Percentiles rank a stretch among this genome's conserved stretches.
Conservation (phyloP, 2,113 vertebrate genomes). For the Hemibagrus wyckioides region DNA sequence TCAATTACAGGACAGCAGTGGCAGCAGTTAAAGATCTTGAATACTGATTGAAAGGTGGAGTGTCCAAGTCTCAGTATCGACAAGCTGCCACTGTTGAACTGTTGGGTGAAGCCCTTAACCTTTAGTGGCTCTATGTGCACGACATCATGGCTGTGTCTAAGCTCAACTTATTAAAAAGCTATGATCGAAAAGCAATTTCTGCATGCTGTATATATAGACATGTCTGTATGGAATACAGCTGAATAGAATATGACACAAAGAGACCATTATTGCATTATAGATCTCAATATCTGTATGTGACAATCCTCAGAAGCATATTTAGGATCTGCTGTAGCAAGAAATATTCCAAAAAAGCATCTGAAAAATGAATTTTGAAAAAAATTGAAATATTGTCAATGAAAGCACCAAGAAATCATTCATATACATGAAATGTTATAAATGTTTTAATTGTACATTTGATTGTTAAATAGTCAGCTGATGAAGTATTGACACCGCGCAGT, state of each 20-base stretch:
- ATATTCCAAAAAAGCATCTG: not conserved
- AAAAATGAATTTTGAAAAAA: not conserved
- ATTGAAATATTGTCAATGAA: not conserved
- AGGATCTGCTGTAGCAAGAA: not conserved
- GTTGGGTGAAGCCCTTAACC: not conserved
- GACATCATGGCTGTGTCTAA: not conserved
- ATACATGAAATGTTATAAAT: not conserved
- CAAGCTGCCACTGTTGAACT: conserved; percentile 2
- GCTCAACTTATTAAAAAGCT: not conserved
- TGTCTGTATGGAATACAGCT: not conserved
- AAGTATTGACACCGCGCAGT: too few relatives aligned
- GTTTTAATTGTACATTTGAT: not conserved
- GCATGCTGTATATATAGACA: not conserved
- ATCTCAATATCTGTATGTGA: not conserved
- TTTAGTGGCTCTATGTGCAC: not conserved
- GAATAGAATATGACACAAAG: not conserved
- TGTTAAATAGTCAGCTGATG: not conserved
- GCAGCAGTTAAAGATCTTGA: conserved; percentile 8
- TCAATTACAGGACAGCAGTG: not conserved
- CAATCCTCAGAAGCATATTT: not conserved
- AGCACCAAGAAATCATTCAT: not conserved
- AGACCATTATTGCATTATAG: not conserved
- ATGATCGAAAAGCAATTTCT: not conserved
- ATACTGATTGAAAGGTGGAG: not conserved
- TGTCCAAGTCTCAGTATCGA: not conserved